Evolutionary conservation across 64 coral and sea anemone species (phyloP), one percentile per base, ranked within the genome.

Genomic region (Montipora capricornis): DNA sequence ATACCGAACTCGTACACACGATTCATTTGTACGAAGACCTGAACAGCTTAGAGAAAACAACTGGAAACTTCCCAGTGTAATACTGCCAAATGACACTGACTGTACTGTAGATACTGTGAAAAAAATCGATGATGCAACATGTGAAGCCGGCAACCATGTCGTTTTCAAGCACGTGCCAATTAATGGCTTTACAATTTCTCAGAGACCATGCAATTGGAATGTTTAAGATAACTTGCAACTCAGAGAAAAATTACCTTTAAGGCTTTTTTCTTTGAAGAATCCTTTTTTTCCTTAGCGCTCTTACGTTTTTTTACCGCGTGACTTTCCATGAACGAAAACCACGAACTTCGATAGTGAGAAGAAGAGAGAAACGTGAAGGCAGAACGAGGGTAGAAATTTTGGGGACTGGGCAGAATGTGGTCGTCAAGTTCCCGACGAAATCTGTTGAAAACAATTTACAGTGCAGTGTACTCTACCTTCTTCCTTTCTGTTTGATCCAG

Each of bases 71-170:
- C 11, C 4, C 14, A 64, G 9, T 64, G 61, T 15, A 15, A 64
- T 64, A 16, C 61, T 64, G 14, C 61, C 61, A 64, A 64, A 64
- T 64, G 13, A 12, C 9, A 4, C 13, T 12, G 13, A 57, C 6
- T 57, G 61, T 12, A 64, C 61, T 64, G 37, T 37, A 2, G 14
- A 15, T 64, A 12, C 4, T 12, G 14, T 14, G 61, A 64, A 6
- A 57, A 64, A 64, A 76, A 76, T 46, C 29, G 49, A 47, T 78
- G 46, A 78, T 14, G 76, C 76, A 78, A 78, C 76, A 49, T 78
- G 12, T 49, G 11, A 20, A 47, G 47, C 76, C 76, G 76, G 76
- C 15, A 26, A 37, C 74, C 74, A 78, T 78, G 20, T 76, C 29
- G 29, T 78, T 49, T 8, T 46, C 26, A 49, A 78, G 19, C 76